Conservation (phyloP, 1,140 invertebrate genomes). For the Cheumatopsyche charites region DNA sequence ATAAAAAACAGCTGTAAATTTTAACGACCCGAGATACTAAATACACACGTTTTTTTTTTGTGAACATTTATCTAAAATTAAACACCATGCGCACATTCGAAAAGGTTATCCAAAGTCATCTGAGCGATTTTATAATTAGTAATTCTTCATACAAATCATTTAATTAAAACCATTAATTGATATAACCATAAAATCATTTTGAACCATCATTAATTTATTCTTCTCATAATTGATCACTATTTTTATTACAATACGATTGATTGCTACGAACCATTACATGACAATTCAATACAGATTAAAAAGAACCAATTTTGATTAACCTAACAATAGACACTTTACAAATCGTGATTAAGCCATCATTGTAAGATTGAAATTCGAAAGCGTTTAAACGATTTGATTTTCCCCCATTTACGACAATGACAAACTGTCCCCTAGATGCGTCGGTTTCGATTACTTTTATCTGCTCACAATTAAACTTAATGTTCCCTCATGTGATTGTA, state of each 20-base stretch:
- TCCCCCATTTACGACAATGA: too few relatives aligned
- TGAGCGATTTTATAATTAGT: neutral
- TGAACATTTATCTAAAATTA: neutral
- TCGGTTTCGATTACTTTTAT: constrained; percentile 25
- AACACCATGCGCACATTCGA: neutral
- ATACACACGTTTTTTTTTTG: neutral
- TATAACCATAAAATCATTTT: neutral
- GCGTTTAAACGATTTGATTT: too few relatives aligned
- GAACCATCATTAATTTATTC: too few relatives aligned
- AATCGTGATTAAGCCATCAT: too few relatives aligned
- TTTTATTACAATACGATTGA: too few relatives aligned
- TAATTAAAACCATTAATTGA: neutral
- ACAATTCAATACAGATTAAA: too few relatives aligned
- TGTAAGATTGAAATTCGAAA: too few relatives aligned
- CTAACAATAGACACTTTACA: too few relatives aligned
- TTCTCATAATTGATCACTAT: too few relatives aligned
- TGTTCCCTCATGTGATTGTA: constrained; percentile 11
- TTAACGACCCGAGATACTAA: neutral
- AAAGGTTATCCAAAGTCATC: neutral
- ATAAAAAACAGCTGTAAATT: neutral
- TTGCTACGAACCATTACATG: too few relatives aligned
- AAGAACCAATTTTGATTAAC: too few relatives aligned
- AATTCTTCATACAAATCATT: neutral
- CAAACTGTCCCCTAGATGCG: constrained; percentile 11
- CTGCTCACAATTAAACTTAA: constrained; percentile 5